Conservation (phyloP, 2,797 vertebrate genomes). For the Gymnocypris eckloni region DNA sequence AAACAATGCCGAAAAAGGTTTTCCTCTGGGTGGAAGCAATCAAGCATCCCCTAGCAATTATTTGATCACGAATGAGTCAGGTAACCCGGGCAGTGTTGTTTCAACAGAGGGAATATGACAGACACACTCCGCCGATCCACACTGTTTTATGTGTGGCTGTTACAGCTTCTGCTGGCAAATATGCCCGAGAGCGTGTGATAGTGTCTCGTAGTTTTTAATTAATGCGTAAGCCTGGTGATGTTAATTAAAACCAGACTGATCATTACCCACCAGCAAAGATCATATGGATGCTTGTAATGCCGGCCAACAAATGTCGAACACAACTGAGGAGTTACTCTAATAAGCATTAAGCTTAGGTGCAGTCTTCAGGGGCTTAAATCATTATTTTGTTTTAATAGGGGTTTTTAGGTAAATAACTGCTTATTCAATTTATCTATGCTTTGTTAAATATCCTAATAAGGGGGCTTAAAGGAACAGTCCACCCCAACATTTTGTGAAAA, state of each 20-base stretch:
- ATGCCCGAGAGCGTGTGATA: conserved; percentile 66
- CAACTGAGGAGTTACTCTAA: not conserved
- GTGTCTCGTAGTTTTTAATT: conserved; percentile 77
- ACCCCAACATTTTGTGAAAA: not conserved
- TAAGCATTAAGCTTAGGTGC: not conserved
- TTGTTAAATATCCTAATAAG: not conserved
- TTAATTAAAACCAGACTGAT: conserved; percentile 78
- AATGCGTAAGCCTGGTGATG: conserved; percentile 74
- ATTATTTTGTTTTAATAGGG: not conserved
- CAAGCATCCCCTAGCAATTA: conserved; percentile 53
- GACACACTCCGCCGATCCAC: conserved; percentile 39
- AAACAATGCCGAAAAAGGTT: conserved; percentile 10
- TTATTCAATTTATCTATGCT: not conserved
- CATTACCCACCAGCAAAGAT: conserved; percentile 66
- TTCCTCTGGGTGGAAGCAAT: conserved; percentile 46
- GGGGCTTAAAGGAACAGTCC: not conserved
- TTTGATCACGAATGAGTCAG: conserved; percentile 54
- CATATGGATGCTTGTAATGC: conserved; percentile 15
- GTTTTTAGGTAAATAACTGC: not conserved
- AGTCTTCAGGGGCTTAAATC: not conserved
- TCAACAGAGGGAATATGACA: conserved; percentile 36
- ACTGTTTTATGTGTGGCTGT: conserved; percentile 41
- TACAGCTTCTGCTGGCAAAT: conserved; percentile 62
- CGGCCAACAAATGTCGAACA: not conserved
- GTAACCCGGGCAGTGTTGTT: conserved; percentile 36